phyloP scores from a whole-genome alignment of 2,888 invertebrate genomes.

The Apodemia zela region DNA sequence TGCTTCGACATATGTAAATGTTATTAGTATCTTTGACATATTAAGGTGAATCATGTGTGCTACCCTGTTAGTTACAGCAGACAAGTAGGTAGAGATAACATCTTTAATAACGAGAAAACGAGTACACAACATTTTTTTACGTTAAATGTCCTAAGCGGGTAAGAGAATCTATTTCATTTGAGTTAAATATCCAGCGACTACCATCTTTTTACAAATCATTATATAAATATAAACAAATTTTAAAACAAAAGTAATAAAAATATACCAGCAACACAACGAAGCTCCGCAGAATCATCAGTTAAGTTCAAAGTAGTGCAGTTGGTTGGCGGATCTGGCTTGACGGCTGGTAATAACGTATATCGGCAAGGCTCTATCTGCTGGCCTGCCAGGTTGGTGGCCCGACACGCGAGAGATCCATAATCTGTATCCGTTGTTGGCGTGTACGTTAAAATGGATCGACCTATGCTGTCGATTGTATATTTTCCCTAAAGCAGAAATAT shows the following conservation, averaged over 20 bases:
- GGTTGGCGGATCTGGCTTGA: conserved; percentile 87
- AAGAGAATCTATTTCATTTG: no score
- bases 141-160: no score
- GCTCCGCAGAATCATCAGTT: conserved; percentile 88
- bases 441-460: conserved; percentile 86
- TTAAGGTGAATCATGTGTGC: no score
- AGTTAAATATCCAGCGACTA: no score
- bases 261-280: conserved; percentile 83
- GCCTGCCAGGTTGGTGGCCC: conserved; percentile 87
- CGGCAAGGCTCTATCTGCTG: conserved; percentile 87
- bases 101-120: no score
- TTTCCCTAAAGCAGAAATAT: conserved; percentile 54
- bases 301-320: conserved; percentile 89
- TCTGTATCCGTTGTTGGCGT: conserved; percentile 87
- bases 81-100: no score
- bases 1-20: no score
- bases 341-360: conserved; percentile 87
- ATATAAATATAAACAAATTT: no score
- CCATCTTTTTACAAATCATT: no score
- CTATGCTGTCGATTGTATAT: conserved; percentile 75
- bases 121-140: no score
- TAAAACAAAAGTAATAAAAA: not conserved
- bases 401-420: conserved; percentile 88
- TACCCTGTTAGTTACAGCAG: no score
- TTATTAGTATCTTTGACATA: no score